Evolutionary conservation across 2,797 vertebrate species (phyloP), one percentile per base, ranked within the genome.

Genomic region (Lepidocolaptes lacrymiger): DNA sequence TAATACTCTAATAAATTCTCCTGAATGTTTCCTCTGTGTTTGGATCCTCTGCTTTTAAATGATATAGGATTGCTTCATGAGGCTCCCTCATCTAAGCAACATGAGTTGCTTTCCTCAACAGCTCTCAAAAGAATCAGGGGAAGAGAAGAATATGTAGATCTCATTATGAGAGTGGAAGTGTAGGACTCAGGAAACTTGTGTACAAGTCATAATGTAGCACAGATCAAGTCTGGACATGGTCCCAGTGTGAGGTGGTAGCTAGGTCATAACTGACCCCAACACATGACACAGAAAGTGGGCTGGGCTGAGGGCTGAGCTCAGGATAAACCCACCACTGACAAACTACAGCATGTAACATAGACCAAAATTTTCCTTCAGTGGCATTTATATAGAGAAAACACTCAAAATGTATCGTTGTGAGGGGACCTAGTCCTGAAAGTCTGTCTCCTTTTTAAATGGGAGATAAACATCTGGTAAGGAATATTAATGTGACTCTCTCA

Each of bases 211-310:
- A 41, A 63, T 13, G 20, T 30, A 36, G 46, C 39, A 83, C 59
- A 76, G 43, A 49, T 56, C 41, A 36, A 41, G 32, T 24, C 51
- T 62, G 76, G 80, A n/a, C 7, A 12, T 0, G 1, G 30, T 54
- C 39, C 43, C 80, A 12, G 14, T 32, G 13, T 34, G 32, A 73
- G 26, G 36, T 41, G 32, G 37, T 21, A 76, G 22, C 27, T 36
- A 12, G 26, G 12, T 51, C 81, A 69, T 59, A 85, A 36, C 0
- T 55, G 22, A 63, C 2, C 3, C 18, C 1, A 2, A 21, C 7
- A 43, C 2, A 6, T 37, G 6, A 49, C 30, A 18, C 14, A 41
- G 32, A 69, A 66, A 0, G 0, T 7, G 1, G 1, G 14, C 26
- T 41, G 21, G 14, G 3, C 26, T 36, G 34, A 36, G 48, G 43